Percentiles rank a stretch among this genome's conserved stretches.
phyloP scores from a whole-genome alignment of 2,888 invertebrate genomes.

The Erpobdella octoculata region DNA sequence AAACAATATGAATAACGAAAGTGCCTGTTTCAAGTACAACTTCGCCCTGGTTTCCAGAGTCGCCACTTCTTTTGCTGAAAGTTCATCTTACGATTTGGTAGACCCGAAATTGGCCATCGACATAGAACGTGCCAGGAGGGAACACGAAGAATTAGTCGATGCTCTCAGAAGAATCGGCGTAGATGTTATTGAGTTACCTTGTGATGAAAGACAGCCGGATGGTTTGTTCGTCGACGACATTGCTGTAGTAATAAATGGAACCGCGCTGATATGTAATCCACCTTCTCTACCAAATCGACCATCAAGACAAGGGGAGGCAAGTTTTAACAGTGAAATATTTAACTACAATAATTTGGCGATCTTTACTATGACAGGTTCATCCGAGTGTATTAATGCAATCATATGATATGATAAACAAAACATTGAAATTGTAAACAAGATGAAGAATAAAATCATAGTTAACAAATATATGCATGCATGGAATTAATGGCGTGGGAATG shows the following conservation, averaged over 20 bases:
- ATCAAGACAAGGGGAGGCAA: conserved; percentile 63
- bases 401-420: too few species aligned
- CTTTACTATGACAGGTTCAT: background rate
- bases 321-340: background rate
- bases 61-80: conserved; percentile 38
- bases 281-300: conserved; percentile 59
- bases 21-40: conserved; percentile 39
- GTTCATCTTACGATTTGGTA: conserved; percentile 37
- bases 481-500: too few species aligned
- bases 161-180: conserved; percentile 63
- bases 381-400: background rate
- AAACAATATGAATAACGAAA: conserved; percentile 26
- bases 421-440: too few species aligned
- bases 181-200: conserved; percentile 81
- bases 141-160: conserved; percentile 75
- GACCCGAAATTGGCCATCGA: conserved; percentile 44
- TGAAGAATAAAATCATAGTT: too few species aligned
- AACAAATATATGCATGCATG: too few species aligned
- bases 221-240: conserved; percentile 82
- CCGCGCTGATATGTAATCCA: conserved; percentile 65
- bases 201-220: conserved; percentile 73
- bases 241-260: conserved; percentile 83
- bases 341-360: background rate
- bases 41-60: conserved; percentile 40
- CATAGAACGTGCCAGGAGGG: conserved; percentile 71